Evolutionary conservation across 2,888 invertebrate genomes (phyloP), one percentile per base, ranked within the genome.

Genomic region (Synergus itoensis): DNA sequence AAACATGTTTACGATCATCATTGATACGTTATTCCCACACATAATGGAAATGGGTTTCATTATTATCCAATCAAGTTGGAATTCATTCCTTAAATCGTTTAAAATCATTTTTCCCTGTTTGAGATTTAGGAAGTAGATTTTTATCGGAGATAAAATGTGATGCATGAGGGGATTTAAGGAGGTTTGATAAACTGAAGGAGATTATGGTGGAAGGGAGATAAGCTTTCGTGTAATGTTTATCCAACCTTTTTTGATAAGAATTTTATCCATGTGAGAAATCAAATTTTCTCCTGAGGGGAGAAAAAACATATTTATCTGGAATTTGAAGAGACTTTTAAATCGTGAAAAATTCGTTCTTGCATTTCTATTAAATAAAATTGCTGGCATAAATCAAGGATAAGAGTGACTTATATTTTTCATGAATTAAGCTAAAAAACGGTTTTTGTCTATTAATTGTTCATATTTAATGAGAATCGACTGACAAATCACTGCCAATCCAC

Each of bases 261-360:
- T 57, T 36, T 78, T 82, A 83, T 84, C 82, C 69, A 80, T 79
- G 69, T 76, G 80, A 78, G 81, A 82, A 80, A 82, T 82, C 83
- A 67, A 80, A 48, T 16, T 73, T 73, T 40, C 40, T n/a, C 7
- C 14, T 40, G 21, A 21, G 12, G 7, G 40, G 8, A 67, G n/a
- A n/a, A 8, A 53, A n/a, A 53, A 53, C 16, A n/a, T 48, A 1
- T 53, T 28, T 28, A 28, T 28, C 28, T 28, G 28, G 28, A 28
- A 28, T 28, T 28, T 28, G 28, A 28, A 28, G 28, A 28, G 28
- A 28, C 28, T 28, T 28, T 28, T 28, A 28, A 28, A 28, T 28
- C 28, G 3, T 28, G 28, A 28, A 28, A 28, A 28, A 28, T 3
- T 28, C 28, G 28, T 28, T 28, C 2, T 2, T 28, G 28, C 28